These are phyloP conservation scores for Dasysyrphus tricinctus DNA, from an alignment of 2,888 invertebrate genomes.

Conservation along the genomic window DNA sequence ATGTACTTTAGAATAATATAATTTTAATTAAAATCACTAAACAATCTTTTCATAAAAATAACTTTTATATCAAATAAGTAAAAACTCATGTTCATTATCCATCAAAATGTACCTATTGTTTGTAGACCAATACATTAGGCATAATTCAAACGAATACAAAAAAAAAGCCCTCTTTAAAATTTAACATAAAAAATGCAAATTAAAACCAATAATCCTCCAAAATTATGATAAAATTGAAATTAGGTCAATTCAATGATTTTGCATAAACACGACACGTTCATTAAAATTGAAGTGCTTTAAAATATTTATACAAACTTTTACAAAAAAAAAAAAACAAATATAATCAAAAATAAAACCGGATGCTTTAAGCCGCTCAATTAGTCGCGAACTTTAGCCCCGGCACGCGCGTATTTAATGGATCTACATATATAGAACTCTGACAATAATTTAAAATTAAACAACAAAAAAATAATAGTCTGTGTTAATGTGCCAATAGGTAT, in stretches of 20 bases:
- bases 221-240: slow-evolving; percentile 21
- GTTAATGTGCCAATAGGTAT: not conserved
- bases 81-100: not conserved
- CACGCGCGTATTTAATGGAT: not conserved
- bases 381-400: slow-evolving; percentile 2
- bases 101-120: not conserved
- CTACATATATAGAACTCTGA: not conserved
- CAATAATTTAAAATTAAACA: not conserved
- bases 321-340: not conserved
- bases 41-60: not conserved
- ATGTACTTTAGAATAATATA: not conserved
- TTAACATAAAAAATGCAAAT: slow-evolving; percentile 23
- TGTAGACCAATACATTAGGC: too few species aligned
- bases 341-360: not conserved
- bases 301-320: not conserved
- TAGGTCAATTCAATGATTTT: slow-evolving; percentile 8
- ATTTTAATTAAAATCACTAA: slow-evolving; percentile 7
- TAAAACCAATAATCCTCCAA: slow-evolving; percentile 26
- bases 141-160: not conserved
- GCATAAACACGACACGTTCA: not conserved
- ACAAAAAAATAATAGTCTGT: not conserved
- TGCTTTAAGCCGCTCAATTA: slow-evolving; percentile 33
- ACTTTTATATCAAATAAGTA: not conserved
- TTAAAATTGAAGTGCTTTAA: slow-evolving; percentile 13
- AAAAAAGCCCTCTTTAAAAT: not conserved